Percentiles rank a stretch among this genome's conserved stretches.
Conservation (phyloP, 2,888 invertebrate species). For the Amphimallon solstitiale region DNA sequence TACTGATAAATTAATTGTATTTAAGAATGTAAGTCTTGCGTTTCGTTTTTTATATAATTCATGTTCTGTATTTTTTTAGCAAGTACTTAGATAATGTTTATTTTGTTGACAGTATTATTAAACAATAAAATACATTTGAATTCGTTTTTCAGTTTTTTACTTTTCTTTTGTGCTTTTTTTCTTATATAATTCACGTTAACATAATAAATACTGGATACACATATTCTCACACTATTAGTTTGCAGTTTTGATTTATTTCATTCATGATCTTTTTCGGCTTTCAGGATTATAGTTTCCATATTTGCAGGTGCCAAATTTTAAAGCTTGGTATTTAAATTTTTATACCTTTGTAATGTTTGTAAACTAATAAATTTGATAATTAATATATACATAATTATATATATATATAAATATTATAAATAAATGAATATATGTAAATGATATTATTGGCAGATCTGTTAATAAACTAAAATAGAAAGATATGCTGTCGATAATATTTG, state of each 20-base stretch:
- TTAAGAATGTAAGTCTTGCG: too few relatives aligned
- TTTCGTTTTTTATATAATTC: slow-evolving; percentile 16
- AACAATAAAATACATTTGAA: slow-evolving; percentile 39
- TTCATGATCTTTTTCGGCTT: slow-evolving; percentile 4
- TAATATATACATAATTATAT: slow-evolving; percentile 33
- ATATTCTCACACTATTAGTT: background rate
- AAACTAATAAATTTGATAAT: slow-evolving; percentile 45
- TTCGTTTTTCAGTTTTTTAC: slow-evolving; percentile 36
- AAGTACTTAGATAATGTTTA: slow-evolving; percentile 16
- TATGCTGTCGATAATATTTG: slow-evolving; percentile 42
- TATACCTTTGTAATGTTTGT: slow-evolving; percentile 47
- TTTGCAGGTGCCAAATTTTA: slow-evolving; percentile 48
- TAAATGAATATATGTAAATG: slow-evolving; percentile 38
- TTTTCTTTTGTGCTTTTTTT: slow-evolving; percentile 19
- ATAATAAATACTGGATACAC: background rate
- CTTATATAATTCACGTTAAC: background rate
- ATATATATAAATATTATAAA: slow-evolving; percentile 24
- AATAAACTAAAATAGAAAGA: slow-evolving; percentile 12
- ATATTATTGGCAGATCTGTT: slow-evolving; percentile 42
- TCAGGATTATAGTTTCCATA: slow-evolving; percentile 5
- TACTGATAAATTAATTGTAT: background rate
- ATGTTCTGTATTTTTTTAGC: slow-evolving; percentile 15
- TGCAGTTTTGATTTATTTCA: background rate
- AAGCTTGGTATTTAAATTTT: slow-evolving; percentile 46
- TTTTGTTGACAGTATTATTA: slow-evolving; percentile 41